These are phyloP conservation scores for Aleiodes sp. DNA, from an alignment of 1,140 invertebrate genomes.

Conservation along the genomic window DNA sequence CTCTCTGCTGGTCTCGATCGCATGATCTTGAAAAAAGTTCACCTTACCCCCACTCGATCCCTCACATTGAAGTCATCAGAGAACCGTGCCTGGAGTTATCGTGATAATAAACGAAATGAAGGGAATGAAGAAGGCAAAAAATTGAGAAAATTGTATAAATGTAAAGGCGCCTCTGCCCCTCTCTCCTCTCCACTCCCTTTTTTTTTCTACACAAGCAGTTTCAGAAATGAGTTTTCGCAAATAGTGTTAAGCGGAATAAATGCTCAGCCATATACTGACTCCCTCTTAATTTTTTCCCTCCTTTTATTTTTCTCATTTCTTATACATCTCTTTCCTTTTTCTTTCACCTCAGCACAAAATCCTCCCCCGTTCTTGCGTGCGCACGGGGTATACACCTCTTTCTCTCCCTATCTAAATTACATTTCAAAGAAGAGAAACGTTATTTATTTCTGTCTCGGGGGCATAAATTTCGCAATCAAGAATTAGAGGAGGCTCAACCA, in stretches of 20 bases:
- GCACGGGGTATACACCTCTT: conserved; percentile 22
- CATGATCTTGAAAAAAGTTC: conserved; percentile 1
- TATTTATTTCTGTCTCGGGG: conserved; percentile 57
- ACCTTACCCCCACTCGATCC: neutral
- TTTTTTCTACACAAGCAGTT: conserved; percentile 41
- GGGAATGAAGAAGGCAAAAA: neutral
- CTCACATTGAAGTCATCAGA: conserved; percentile 8
- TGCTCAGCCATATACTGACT: conserved; percentile 30
- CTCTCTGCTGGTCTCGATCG: conserved; percentile 33
- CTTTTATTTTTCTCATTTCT: conserved; percentile 7
- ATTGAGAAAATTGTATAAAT: neutral
- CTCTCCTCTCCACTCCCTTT: conserved; percentile 20
- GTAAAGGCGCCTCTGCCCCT: neutral
- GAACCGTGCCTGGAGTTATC: neutral
- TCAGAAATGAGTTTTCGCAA: conserved; percentile 48
- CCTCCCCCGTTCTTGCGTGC: neutral
- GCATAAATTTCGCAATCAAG: conserved; percentile 57
- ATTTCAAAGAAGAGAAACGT: conserved; percentile 53
- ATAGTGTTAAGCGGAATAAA: conserved; percentile 46
- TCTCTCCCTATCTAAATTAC: conserved; percentile 53
- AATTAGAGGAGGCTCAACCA: conserved; percentile 41
- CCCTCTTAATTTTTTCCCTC: neutral
- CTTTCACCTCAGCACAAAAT: neutral
- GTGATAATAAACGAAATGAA: conserved; percentile 11
- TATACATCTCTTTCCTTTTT: conserved; percentile 9